These are phyloP conservation scores for Plectrocnemia conspersa DNA, from an alignment of 1,140 invertebrate genomes.

Conservation along the genomic window DNA sequence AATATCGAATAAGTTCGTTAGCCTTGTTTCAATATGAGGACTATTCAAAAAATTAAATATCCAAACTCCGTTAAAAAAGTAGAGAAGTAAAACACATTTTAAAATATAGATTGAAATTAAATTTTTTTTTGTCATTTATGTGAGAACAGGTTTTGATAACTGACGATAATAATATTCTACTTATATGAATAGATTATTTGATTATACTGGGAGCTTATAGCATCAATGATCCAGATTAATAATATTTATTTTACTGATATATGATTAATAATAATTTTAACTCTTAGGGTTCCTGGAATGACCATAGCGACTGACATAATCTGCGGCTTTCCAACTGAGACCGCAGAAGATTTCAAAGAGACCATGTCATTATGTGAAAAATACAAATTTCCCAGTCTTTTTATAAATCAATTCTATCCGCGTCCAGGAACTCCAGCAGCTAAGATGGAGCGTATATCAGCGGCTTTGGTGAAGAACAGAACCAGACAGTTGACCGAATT, in stretches of 20 bases:
- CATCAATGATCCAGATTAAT: background rate
- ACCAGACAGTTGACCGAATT: constrained; percentile 86
- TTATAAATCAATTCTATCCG: constrained; percentile 98
- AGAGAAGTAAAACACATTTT: background rate
- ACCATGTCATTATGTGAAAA: constrained; percentile 80
- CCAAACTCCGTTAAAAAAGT: background rate
- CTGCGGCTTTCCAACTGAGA: constrained; percentile 98
- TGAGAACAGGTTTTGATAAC: too few relatives aligned
- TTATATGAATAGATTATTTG: too few relatives aligned
- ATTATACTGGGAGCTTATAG: background rate
- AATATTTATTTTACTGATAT: background rate
- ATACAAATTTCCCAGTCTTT: constrained; percentile 90
- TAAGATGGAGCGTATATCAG: constrained; percentile 72
- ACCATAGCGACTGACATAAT: constrained; percentile 98
- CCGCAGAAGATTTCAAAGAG: constrained; percentile 83
- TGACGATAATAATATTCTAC: too few relatives aligned
- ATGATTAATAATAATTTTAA: constrained; percentile 7
- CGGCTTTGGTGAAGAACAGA: constrained; percentile 82
- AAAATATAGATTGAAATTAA: background rate
- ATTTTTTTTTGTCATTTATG: too few relatives aligned
- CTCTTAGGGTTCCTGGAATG: constrained; percentile 71
- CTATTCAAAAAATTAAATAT: background rate
- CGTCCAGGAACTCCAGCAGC: constrained; percentile 93
- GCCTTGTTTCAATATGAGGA: too few relatives aligned
- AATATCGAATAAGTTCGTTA: too few relatives aligned